Conservation (phyloP, 2,113 vertebrate genomes). For the Odontophorus gujanensis region DNA sequence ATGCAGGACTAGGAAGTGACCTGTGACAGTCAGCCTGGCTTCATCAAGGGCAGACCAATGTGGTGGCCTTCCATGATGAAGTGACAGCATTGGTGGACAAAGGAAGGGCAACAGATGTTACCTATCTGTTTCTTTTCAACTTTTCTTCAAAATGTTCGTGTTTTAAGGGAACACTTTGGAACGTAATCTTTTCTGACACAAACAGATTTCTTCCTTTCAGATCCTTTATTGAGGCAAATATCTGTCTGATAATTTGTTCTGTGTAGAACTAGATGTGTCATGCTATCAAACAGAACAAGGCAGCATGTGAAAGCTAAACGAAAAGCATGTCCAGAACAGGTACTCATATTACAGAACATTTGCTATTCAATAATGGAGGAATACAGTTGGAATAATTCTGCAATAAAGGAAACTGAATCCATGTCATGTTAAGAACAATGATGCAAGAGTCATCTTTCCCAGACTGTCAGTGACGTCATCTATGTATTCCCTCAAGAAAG, state of each 20-base stretch:
- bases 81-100: not conserved
- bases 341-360: not conserved
- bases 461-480: not conserved
- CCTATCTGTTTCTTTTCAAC: not conserved
- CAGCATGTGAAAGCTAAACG: not conserved
- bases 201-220: not conserved
- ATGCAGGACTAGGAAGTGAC: not conserved
- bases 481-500: not conserved
- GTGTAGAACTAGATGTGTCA: not conserved
- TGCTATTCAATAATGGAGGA: not conserved
- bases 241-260: not conserved
- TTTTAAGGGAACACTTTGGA: not conserved
- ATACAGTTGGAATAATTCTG: not conserved
- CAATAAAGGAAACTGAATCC: not conserved
- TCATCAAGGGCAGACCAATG: not conserved
- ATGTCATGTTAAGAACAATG: not conserved
- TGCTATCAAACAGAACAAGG: not conserved
- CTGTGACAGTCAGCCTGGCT: not conserved
- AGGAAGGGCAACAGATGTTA: not conserved
- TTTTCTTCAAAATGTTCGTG: not conserved
- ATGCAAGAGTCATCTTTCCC: not conserved
- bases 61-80: not conserved
- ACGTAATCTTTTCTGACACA: not conserved
- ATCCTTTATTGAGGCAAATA: not conserved
- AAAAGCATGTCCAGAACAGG: not conserved